These are phyloP conservation scores for Eufriesea mexicana DNA, from an alignment of 1,140 invertebrate species.

Conservation along the genomic window DNA sequence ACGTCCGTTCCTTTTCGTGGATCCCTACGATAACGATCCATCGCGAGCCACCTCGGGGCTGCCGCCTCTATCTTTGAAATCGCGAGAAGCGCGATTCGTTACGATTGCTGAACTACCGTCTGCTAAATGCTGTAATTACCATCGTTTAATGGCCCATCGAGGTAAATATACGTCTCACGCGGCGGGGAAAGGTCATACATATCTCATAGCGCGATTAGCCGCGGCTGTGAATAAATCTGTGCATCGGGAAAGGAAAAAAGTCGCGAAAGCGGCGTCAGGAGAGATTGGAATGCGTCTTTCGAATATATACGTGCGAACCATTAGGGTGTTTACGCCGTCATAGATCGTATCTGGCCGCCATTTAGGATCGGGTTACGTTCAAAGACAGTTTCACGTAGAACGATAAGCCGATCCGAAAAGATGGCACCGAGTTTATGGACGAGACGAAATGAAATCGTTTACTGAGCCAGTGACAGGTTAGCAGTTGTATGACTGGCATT, in stretches of 20 bases:
- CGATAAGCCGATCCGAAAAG: neutral
- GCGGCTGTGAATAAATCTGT: constrained; percentile 23
- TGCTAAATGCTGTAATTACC: constrained; percentile 45
- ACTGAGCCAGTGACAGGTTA: neutral
- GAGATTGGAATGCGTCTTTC: constrained; percentile 29
- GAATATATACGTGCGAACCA: neutral
- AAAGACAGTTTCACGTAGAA: constrained; percentile 1
- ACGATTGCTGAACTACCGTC: constrained; percentile 48
- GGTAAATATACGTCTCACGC: constrained; percentile 37
- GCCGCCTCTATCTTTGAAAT: constrained; percentile 24
- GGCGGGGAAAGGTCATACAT: constrained; percentile 33
- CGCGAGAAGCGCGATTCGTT: constrained; percentile 28
- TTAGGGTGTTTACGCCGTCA: neutral
- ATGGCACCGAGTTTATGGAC: neutral
- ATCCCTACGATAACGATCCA: constrained; percentile 27
- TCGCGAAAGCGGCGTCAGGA: neutral
- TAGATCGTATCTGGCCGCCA: neutral
- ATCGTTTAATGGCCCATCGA: constrained; percentile 27
- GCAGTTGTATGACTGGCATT: neutral
- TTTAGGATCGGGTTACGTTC: constrained; percentile 13
- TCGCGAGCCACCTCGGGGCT: neutral
- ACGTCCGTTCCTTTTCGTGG: constrained; percentile 3
- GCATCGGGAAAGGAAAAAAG: neutral
- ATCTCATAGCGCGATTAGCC: constrained; percentile 38
- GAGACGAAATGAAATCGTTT: constrained; percentile 18